Percentiles rank a stretch among this genome's conserved stretches.
Conservation (phyloP, 2,113 vertebrate genomes). For the Pogonocichla stellata region DNA sequence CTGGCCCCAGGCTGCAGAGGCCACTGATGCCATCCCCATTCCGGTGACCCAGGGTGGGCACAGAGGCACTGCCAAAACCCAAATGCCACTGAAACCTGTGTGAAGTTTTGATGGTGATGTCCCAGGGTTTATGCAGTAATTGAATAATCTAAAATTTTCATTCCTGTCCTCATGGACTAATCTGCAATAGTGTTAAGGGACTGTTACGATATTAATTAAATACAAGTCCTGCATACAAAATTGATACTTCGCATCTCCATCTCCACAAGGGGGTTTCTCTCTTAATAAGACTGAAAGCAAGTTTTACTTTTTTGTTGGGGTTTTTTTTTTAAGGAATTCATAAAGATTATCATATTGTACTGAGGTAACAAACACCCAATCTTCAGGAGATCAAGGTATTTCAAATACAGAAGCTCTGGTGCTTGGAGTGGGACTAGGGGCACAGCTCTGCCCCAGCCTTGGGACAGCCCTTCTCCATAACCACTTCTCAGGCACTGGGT, state of each 20-base stretch:
- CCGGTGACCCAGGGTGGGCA: neutral
- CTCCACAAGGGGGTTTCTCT: conserved; percentile 35
- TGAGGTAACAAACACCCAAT: neutral
- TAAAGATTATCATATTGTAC: neutral
- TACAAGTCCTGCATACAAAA: conserved; percentile 61
- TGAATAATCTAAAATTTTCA: conserved; percentile 67
- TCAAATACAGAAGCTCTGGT: neutral
- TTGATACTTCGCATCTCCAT: conserved; percentile 26
- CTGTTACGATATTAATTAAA: conserved; percentile 69
- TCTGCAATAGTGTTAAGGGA: conserved; percentile 58
- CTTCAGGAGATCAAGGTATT: neutral
- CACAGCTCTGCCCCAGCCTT: neutral
- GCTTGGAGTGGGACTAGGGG: no score
- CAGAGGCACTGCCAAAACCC: neutral
- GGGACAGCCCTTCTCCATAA: neutral
- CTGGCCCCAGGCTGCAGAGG: neutral
- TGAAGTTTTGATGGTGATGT: neutral
- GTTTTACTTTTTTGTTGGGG: neutral
- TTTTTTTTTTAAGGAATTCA: neutral
- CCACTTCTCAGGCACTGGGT: neutral
- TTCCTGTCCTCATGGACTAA: conserved; percentile 60
- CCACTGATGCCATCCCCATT: neutral
- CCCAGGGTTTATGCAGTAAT: conserved; percentile 48
- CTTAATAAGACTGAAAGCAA: conserved; percentile 46
- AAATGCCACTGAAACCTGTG: neutral